Percentiles rank a stretch among this genome's conserved stretches.
phyloP scores from a whole-genome alignment of 2,113 vertebrate species.

The Phoxinus phoxinus region DNA sequence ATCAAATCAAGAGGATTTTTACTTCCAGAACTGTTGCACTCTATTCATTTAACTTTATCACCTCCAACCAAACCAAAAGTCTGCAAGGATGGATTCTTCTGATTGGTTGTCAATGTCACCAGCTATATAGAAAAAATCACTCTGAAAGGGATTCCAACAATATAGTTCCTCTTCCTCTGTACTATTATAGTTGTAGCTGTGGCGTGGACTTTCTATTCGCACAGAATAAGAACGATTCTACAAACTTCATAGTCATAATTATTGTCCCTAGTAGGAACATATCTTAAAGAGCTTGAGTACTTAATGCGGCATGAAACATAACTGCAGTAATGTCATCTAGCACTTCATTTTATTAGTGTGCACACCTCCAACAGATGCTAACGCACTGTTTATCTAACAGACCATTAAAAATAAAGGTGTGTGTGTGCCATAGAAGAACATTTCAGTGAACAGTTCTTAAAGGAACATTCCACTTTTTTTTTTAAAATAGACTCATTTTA shows the following conservation, averaged over 20 bases:
- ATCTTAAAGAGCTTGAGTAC: background rate
- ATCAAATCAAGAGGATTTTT: background rate
- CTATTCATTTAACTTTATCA: background rate
- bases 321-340: too few relatives aligned
- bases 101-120: background rate
- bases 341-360: background rate
- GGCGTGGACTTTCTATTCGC: background rate
- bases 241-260: background rate
- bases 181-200: background rate
- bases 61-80: background rate
- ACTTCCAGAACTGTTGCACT: background rate
- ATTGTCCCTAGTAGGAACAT: background rate
- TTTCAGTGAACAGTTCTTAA: too few relatives aligned
- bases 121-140: background rate
- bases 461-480: too few relatives aligned
- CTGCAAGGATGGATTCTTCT: background rate
- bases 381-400: background rate
- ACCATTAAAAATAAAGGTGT: too few relatives aligned
- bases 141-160: background rate
- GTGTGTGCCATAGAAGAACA: too few relatives aligned
- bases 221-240: background rate
- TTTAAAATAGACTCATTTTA: too few relatives aligned
- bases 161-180: background rate
- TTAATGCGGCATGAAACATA: background rate
- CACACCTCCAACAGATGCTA: background rate